Evolutionary conservation across 2,888 invertebrate genomes (phyloP).

Genomic region (Oxyscelio sp.): DNA sequence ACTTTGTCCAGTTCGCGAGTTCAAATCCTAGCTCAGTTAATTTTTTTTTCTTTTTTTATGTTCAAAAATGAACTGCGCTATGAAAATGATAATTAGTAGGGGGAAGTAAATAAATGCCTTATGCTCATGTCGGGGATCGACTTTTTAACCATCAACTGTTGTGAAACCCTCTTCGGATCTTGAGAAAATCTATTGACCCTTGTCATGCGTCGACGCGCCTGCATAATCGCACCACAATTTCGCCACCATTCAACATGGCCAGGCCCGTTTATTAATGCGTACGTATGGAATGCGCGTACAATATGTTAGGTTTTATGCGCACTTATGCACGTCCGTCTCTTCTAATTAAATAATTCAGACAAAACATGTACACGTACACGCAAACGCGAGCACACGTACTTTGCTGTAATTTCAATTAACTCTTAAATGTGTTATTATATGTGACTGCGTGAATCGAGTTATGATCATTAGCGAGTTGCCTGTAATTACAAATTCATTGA

Average conservation of each 20-base stretch:
- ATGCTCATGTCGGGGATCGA: slow-evolving; percentile 44
- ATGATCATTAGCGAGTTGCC: too few species aligned
- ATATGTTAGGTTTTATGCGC: slow-evolving; percentile 37
- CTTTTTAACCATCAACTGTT: slow-evolving; percentile 61
- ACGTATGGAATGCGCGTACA: slow-evolving; percentile 32
- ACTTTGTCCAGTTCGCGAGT: too few species aligned
- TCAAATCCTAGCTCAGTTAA: too few species aligned
- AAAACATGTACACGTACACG: slow-evolving; percentile 37
- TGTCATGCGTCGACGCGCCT: slow-evolving; percentile 73
- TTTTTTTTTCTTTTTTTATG: too few species aligned
- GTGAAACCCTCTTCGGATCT: slow-evolving; percentile 65
- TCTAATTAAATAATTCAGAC: slow-evolving; percentile 55
- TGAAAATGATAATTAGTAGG: too few species aligned
- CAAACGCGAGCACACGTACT: too few species aligned
- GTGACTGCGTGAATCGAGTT: not conserved
- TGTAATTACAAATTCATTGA: too few species aligned
- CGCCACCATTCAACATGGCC: slow-evolving; percentile 51
- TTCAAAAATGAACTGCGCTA: too few species aligned
- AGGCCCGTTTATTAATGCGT: slow-evolving; percentile 29
- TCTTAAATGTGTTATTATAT: slow-evolving; percentile 7
- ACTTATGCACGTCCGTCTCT: slow-evolving; percentile 37
- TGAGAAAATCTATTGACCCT: slow-evolving; percentile 75
- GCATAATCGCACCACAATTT: slow-evolving; percentile 71
- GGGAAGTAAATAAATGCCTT: slow-evolving; percentile 65
- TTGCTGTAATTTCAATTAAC: slow-evolving; percentile 24